Evolutionary conservation across 1,140 invertebrate species (phyloP).

Genomic region (Chironomus striatipennis): DNA sequence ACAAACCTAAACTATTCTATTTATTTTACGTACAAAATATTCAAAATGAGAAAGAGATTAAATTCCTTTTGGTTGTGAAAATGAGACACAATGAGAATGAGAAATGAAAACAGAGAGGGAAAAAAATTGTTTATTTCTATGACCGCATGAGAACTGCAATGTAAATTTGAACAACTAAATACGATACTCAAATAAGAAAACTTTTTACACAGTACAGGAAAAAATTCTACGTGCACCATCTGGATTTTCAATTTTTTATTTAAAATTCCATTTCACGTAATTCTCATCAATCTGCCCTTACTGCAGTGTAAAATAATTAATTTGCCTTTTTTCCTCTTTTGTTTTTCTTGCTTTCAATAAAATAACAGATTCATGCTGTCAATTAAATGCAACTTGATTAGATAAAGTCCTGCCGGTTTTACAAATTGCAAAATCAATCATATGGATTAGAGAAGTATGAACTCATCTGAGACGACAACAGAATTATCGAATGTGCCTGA

Average conservation of each 20-base stretch:
- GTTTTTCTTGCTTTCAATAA: too few species aligned
- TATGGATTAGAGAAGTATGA: not conserved
- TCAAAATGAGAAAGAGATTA: too few species aligned
- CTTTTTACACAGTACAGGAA: not conserved
- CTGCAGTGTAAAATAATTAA: not conserved
- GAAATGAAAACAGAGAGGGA: too few species aligned
- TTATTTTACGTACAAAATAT: too few species aligned
- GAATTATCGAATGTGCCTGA: slow-evolving; percentile 8
- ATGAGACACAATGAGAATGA: too few species aligned
- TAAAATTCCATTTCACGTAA: not conserved
- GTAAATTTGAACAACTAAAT: not conserved
- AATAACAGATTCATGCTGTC: slow-evolving; percentile 23
- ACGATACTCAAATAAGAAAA: not conserved
- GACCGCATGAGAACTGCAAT: not conserved
- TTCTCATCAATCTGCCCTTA: too few species aligned
- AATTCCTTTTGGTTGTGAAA: too few species aligned
- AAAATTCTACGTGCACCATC: not conserved
- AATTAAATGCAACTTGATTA: not conserved
- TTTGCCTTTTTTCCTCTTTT: not conserved
- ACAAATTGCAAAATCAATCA: not conserved
- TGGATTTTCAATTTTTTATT: not conserved
- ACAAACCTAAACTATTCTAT: too few species aligned
- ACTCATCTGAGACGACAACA: not conserved
- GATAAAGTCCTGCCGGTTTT: not conserved
- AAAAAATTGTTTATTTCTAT: not conserved